These are phyloP conservation scores for Carcina quercana DNA, from an alignment of 2,888 invertebrate species.

Conservation along the genomic window DNA sequence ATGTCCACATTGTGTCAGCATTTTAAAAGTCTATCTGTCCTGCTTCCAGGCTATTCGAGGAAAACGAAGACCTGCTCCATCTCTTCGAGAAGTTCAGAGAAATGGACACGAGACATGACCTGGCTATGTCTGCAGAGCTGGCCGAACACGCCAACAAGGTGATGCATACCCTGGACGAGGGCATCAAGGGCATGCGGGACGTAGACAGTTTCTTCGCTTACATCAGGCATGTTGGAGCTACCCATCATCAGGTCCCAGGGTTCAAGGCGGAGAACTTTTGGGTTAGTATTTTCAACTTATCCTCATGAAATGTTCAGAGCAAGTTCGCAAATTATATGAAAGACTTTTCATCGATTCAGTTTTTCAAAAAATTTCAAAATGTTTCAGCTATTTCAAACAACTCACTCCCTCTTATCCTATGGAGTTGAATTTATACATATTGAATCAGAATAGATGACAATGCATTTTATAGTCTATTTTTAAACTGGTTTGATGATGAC, in stretches of 20 bases:
- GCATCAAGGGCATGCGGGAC: conserved; percentile 87
- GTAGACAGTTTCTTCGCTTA: conserved; percentile 87
- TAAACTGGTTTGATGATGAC: no score
- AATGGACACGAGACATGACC: conserved; percentile 82
- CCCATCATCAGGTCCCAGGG: conserved; percentile 87
- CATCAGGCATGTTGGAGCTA: conserved; percentile 85
- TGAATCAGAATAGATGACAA: no score
- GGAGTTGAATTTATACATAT: no score
- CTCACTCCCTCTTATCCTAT: no score
- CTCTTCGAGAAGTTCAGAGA: conserved; percentile 87
- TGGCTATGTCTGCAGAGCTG: conserved; percentile 84
- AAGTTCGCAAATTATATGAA: no score
- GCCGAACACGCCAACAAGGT: conserved; percentile 84
- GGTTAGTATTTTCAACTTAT: conserved; percentile 78
- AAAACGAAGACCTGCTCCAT: conserved; percentile 83
- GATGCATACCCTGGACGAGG: conserved; percentile 91
- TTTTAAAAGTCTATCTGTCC: no score
- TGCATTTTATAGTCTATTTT: no score
- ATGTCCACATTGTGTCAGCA: no score
- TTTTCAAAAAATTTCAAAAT: no score
- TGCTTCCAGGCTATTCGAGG: conserved; percentile 85
- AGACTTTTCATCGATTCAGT: no score
- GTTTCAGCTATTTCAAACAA: no score
- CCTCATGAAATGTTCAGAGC: no score
- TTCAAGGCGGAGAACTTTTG: conserved; percentile 90